Evolutionary conservation across 2,888 invertebrate genomes (phyloP), one percentile per base, ranked within the genome.

Genomic region (Crocallis elinguaria): DNA sequence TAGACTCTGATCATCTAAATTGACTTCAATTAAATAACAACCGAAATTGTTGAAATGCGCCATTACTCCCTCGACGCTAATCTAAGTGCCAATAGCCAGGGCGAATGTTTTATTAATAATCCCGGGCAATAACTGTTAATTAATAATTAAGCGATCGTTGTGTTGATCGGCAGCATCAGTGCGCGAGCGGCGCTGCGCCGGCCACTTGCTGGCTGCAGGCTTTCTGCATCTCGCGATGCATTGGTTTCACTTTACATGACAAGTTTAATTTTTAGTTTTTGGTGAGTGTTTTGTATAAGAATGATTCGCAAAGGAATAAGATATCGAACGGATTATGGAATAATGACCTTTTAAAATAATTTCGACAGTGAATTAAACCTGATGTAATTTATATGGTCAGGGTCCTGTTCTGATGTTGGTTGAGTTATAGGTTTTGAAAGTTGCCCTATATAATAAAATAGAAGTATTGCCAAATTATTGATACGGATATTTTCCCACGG

Each of bases 21-120:
- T 91, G 91, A 90, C 90, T 91, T 91, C 91, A 91, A 91, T 91
- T 91, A 91, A 91, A 91, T 91, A 91, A 91, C 91, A 90, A 91
- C 91, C 90, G 90, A 91, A 91, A 90, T 91, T 90, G 91, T 90
- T 91, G 89, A 90, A 91, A 91, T 89, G 90, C 89, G 90, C 89
- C 89, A 89, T 91, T 88, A 88, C 91, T 88, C 91, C 90, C 91
- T 89, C 91, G 77, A 71, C 86, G 86, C 79, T 91, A 90, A 91
- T 91, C 91, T 91, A 89, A 90, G 87, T 89, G 90, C 90, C 89
- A 88, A 91, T 91, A 91, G 88, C 82, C 82, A 86, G 89, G 88
- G 88, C 84, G 84, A 85, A 88, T 89, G 89, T 88, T 88, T 91
- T 90, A 86, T 88, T 88, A 88, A 86, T 89, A 90, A 89, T 88